Base-by-base conservation (phyloP, 1,140 invertebrate genomes). In the Neodiprion fabricii region DNA sequence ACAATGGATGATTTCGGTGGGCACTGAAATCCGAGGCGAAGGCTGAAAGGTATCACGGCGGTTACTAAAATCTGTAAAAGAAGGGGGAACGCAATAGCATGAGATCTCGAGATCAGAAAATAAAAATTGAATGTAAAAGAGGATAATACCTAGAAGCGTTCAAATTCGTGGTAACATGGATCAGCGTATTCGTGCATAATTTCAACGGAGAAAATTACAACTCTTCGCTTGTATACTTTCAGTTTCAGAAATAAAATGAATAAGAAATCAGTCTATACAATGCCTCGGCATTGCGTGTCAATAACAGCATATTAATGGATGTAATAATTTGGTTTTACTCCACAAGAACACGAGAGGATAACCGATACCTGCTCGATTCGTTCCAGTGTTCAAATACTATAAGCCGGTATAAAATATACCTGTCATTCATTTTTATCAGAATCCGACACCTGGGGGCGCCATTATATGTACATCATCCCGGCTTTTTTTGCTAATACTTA, bases 291-390 rank as follows among this genome's bases (percentile, higher is more conserved):
- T 61, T 61, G 53, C 53, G 53, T 61, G 53, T 9, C 53, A 17
- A 61, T 61, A 61, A 61, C 53, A 61, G 53, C 53, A 61, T 61
- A 61, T 61, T 17, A 61, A 12, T 61, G 11, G 53, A 61, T 61
- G 53, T 61, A 14, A 12, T 61, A 61, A 61, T 61, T 61, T 12
- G 11, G 53, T 61, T 17, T 61, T 17, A 61, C n/a, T 61, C 53
- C 53, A 17, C n/a, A 9, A 61, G n/a, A 14, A 61, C 53, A 61
- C n/a, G 53, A 14, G 11, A 14, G 53, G 11, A 61, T 61, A 61
- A 61, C 53, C 53, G n/a, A 61, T 61, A 61, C 53, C n/a, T 14
- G n/a, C 53, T 61, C n/a, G 53, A 61, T 61, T 61, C 53, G 11
- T 61, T 61, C 53, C 53, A 61, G n/a, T 7, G 53, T 17, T 14